Evolutionary conservation across 2,888 invertebrate species (phyloP), one percentile per base, ranked within the genome.

Genomic region (Apoderus coryli): DNA sequence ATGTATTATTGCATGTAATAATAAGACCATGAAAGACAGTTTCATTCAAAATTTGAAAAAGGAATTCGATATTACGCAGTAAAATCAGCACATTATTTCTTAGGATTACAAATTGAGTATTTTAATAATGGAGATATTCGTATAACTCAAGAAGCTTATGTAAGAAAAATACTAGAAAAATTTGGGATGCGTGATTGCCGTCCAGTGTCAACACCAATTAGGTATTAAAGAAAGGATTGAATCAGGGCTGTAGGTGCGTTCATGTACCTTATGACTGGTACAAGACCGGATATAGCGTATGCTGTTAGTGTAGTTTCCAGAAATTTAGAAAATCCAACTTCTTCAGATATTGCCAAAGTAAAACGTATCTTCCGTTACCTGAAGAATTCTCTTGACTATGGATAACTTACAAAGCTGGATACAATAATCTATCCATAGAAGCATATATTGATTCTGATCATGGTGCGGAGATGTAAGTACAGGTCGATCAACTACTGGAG

Each of bases 231-330:
- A 24, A 29, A 12, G 19, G 9, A 16, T 16, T 10, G 10, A 14
- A 29, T 15, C 19, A 9, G 27, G 15, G 32, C 33, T 15, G 28
- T 32, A 12, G 37, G 37, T 11, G 28, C 23, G 12, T 14, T 28
- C 3, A 33, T 35, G 27, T 35, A 35, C 22, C 22, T 32, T 4
- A 35, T 35, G 31, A 26, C 12, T 25, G 10, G 25, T 14, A 35
- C 30, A 2, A n/a, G 33, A 19, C 35, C 38, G 4, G 32, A 31
- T 31, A 32, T 38, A 14, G 29, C 31, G 4, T 25, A 31, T 16
- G 27, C 19, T 22, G 32, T 31, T 9, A 19, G 29, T 15, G 15
- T 31, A 14, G 12, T 26, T 9, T 31, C 31, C 7, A 28, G 34
- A 32, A 29, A 7, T 7, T 19, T 33, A 7, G 16, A 30, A 15